Evolutionary conservation across 2,113 vertebrate species (phyloP).

Genomic region (Amazona guildingii): DNA sequence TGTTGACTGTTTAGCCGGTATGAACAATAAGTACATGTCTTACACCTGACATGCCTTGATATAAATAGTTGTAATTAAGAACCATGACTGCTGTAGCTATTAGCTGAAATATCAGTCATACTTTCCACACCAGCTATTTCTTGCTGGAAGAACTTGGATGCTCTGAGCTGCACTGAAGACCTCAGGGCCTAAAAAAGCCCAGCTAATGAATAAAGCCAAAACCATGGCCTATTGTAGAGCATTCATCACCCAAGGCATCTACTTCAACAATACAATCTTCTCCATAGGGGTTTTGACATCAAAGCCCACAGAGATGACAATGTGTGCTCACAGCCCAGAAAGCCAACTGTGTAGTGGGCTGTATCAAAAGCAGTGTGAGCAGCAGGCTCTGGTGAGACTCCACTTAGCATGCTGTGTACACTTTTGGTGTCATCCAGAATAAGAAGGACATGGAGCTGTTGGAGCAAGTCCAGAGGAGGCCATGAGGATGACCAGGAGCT

Average conservation of each 20-base stretch:
- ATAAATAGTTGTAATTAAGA: background rate
- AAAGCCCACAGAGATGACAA: background rate
- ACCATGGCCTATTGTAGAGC: background rate
- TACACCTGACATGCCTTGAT: background rate
- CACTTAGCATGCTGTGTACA: background rate
- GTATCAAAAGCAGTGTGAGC: background rate
- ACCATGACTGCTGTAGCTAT: background rate
- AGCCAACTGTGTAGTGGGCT: background rate
- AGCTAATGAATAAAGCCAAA: background rate
- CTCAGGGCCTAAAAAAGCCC: background rate
- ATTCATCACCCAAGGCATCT: background rate
- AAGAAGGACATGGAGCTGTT: background rate
- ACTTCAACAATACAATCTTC: background rate
- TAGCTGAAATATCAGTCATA: background rate
- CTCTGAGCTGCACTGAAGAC: background rate
- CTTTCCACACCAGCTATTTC: background rate
- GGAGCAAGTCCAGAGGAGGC: background rate
- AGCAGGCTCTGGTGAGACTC: background rate
- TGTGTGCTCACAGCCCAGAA: background rate
- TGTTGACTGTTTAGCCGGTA: rapidly evolving
- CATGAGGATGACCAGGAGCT: background rate
- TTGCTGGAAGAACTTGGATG: background rate
- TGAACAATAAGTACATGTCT: background rate
- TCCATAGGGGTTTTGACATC: background rate
- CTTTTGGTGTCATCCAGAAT: background rate